phyloP scores from a whole-genome alignment of 2,113 vertebrate species.

The Dicrurus megarhynchus region DNA sequence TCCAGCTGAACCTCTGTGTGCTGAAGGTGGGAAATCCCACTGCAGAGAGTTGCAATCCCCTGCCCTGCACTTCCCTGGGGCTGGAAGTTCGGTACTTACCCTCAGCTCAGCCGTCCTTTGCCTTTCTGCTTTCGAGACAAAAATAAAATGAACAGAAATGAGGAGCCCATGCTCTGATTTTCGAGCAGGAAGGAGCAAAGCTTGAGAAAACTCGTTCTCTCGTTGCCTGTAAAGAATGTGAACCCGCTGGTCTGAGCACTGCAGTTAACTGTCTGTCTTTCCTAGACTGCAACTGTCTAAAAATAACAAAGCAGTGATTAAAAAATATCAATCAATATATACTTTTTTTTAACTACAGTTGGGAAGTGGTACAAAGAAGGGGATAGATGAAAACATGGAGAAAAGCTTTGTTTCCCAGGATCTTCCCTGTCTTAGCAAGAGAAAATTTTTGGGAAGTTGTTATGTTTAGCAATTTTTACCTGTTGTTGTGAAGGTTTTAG shows the following conservation, averaged over 20 bases:
- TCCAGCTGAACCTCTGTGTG: fast-evolving
- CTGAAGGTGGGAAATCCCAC: not conserved
- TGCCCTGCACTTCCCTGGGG: fast-evolving
- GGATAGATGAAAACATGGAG: not conserved
- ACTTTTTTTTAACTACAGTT: not conserved
- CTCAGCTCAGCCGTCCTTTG: not conserved
- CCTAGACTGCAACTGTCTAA: not conserved
- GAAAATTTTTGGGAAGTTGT: not conserved
- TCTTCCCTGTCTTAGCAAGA: not conserved
- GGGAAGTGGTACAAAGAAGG: fast-evolving
- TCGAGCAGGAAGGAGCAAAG: not conserved
- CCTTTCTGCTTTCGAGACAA: not conserved
- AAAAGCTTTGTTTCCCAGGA: not conserved
- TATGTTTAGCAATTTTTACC: not conserved
- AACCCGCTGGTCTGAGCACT: slow-evolving; percentile 22
- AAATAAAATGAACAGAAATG: not conserved
- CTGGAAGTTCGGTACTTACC: not conserved
- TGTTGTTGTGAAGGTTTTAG: not conserved
- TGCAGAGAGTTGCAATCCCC: not conserved
- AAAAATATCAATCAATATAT: slow-evolving; percentile 37
- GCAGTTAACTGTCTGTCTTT: slow-evolving; percentile 34
- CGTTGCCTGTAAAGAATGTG: slow-evolving; percentile 13
- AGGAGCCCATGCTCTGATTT: not conserved
- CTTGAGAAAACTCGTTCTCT: slow-evolving; percentile 34
- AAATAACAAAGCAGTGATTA: slow-evolving; percentile 35